Percentiles rank a stretch among this genome's conserved stretches.
Evolutionary conservation across 2,888 invertebrate genomes (phyloP).

Genomic region (Drosophila paramelanica): DNA sequence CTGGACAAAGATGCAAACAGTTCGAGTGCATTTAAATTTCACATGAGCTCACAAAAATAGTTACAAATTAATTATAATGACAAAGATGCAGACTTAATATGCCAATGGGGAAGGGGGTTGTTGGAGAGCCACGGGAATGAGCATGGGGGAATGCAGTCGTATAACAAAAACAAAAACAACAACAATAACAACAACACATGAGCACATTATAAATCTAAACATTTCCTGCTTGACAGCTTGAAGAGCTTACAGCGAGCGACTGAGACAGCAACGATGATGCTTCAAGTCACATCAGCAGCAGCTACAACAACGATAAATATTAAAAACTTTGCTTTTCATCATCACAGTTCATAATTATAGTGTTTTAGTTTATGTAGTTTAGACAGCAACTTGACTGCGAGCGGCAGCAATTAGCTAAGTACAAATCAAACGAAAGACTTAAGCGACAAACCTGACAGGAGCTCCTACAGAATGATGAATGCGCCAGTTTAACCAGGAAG

Average conservation of each 20-base stretch:
- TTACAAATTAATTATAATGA: constrained; percentile 81
- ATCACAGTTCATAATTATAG: constrained; percentile 73
- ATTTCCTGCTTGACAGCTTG: constrained; percentile 80
- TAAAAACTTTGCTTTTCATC: constrained; percentile 75
- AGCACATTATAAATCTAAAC: constrained; percentile 78
- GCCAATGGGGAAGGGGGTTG: background rate
- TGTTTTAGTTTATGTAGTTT: constrained; percentile 77
- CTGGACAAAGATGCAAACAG: constrained; percentile 28
- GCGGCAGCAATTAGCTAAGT: constrained; percentile 79
- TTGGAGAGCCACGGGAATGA: background rate
- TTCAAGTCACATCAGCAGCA: constrained; percentile 57
- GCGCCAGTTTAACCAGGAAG: constrained; percentile 30
- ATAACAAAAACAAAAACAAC: constrained; percentile 33
- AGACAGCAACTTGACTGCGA: constrained; percentile 61
- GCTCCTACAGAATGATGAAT: constrained; percentile 46
- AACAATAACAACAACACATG: constrained; percentile 30
- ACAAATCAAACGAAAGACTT: constrained; percentile 78
- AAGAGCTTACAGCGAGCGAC: constrained; percentile 69
- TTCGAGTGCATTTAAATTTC: constrained; percentile 74
- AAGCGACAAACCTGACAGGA: constrained; percentile 72
- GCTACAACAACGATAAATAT: constrained; percentile 54
- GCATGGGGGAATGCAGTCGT: constrained; percentile 46
- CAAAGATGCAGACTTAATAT: constrained; percentile 51
- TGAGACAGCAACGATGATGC: constrained; percentile 69
- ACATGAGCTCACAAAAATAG: constrained; percentile 81